These are phyloP conservation scores for Macrocentrus cingulum DNA, from an alignment of 1,140 invertebrate species.

Conservation along the genomic window DNA sequence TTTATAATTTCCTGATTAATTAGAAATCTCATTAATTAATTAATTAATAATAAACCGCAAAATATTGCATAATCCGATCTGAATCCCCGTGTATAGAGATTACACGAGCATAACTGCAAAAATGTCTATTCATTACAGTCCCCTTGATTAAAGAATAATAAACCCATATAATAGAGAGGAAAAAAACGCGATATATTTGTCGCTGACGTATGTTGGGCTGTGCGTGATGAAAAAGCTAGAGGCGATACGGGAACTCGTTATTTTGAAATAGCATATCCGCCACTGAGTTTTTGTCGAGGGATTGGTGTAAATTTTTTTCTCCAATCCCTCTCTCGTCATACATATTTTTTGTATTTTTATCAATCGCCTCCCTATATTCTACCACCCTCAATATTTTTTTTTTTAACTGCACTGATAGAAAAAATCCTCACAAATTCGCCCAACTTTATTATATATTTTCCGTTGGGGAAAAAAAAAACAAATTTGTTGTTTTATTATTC, in stretches of 20 bases:
- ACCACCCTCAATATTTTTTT: neutral
- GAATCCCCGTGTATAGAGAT: too few relatives aligned
- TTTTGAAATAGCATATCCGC: slow-evolving; percentile 15
- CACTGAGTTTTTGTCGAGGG: neutral
- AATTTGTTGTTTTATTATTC: neutral
- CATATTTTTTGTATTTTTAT: slow-evolving; percentile 4
- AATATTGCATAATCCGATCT: too few relatives aligned
- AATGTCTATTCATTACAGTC: too few relatives aligned
- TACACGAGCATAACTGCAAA: too few relatives aligned
- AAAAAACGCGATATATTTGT: neutral
- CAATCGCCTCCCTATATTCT: neutral
- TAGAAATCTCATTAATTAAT: too few relatives aligned
- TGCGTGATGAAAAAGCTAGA: slow-evolving; percentile 9
- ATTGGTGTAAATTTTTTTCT: slow-evolving; percentile 9
- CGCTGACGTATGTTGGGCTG: neutral
- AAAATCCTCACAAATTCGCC: too few relatives aligned
- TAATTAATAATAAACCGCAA: too few relatives aligned
- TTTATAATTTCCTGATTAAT: too few relatives aligned
- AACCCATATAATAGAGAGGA: too few relatives aligned
- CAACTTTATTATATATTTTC: neutral
- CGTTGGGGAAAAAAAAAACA: neutral
- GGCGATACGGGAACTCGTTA: slow-evolving; percentile 11
- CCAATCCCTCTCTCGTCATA: too few relatives aligned
- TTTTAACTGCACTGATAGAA: too few relatives aligned
- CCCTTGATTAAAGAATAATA: too few relatives aligned